Evolutionary conservation across 2,113 vertebrate species (phyloP).

Genomic region (Herpetotheres cachinnans): DNA sequence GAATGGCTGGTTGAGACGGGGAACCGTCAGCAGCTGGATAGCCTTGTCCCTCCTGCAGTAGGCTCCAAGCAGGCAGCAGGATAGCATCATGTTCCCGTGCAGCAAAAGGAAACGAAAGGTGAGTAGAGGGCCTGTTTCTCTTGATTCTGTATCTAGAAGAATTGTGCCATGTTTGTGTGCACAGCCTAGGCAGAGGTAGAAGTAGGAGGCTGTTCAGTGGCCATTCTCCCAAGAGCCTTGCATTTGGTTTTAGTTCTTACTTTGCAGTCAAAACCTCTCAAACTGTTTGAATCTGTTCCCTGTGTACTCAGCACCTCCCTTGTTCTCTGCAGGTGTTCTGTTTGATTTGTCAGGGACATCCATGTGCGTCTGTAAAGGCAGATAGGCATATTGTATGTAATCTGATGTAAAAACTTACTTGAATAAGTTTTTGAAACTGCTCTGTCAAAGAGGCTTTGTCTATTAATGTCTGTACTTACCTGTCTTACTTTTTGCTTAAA

Average conservation of each 20-base stretch:
- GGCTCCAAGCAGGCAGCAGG: conserved; percentile 70
- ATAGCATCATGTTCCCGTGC: not conserved
- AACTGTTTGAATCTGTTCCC: not conserved
- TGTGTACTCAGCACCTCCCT: not conserved
- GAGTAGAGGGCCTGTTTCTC: not conserved
- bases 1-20: conserved; percentile 89
- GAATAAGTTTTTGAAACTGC: no score
- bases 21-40: conserved; percentile 88
- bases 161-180: not conserved
- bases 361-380: not conserved
- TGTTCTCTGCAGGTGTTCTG: not conserved
- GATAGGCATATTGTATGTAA: not conserved
- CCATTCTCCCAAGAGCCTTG: not conserved
- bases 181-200: not conserved
- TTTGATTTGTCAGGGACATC: not conserved
- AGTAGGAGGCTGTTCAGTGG: not conserved
- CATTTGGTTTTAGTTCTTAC: not conserved
- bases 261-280: not conserved
- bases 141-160: not conserved
- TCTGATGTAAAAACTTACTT: not conserved
- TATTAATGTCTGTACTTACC: not conserved
- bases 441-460: not conserved
- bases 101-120: not conserved
- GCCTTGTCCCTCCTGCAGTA: conserved; percentile 77
- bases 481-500: not conserved